A percentile compares a stretch with the other conserved stretches of the same genome.
These are phyloP conservation scores for Tyto alba DNA, from an alignment of 2,113 vertebrate genomes.

Conservation along the genomic window DNA sequence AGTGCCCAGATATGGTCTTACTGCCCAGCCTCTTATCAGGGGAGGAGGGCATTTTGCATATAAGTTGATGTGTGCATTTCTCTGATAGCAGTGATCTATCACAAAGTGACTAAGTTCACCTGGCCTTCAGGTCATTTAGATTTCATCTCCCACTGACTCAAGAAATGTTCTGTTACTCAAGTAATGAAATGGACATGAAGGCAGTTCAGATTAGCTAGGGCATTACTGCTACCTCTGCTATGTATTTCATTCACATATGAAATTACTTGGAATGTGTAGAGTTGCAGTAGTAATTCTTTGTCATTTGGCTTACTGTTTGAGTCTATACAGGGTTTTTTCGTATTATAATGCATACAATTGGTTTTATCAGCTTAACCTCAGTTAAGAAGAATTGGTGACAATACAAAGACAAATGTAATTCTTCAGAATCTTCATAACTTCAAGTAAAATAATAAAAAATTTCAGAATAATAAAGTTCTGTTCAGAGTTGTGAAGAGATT, in stretches of 20 bases:
- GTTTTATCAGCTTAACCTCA: neutral
- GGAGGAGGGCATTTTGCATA: neutral
- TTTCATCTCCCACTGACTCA: neutral
- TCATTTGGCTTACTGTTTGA: neutral
- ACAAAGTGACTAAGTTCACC: neutral
- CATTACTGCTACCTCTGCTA: neutral
- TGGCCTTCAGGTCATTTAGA: neutral
- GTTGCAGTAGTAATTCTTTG: neutral
- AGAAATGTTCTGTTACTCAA: neutral
- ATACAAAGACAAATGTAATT: neutral
- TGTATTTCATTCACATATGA: neutral
- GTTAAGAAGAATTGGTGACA: neutral
- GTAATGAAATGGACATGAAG: neutral
- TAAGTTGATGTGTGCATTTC: neutral
- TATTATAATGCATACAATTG: neutral
- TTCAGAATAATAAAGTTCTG: neutral
- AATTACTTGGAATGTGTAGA: neutral
- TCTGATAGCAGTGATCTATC: neutral
- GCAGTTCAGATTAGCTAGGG: neutral
- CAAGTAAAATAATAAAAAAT: neutral
- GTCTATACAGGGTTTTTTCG: neutral
- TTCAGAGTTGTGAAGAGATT: neutral
- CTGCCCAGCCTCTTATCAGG: neutral
- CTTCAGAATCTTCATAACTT: neutral
- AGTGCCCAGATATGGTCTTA: rapidly evolving